Base-by-base conservation (phyloP, 2,888 invertebrate species). In the Philereme transversata region DNA sequence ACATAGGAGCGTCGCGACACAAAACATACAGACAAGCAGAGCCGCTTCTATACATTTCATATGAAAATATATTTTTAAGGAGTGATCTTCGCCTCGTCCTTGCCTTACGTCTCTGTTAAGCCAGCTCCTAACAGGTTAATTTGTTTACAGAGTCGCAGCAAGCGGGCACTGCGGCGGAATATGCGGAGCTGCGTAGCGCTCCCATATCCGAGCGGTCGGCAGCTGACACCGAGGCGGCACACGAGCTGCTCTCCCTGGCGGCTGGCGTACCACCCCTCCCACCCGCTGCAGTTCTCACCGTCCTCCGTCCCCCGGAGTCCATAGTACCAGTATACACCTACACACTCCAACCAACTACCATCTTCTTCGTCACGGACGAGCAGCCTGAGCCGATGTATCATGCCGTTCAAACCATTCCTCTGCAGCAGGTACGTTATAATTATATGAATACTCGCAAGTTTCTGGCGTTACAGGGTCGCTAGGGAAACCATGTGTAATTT, bases 181-280 rank as follows among this genome's bases (percentile, higher is more conserved):
- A 55, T 10, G 59, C 44, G 0, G 62, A 62, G 34, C 35, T 60
- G n/a, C 61, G 63, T 43, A 51, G 60, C 49, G 53, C 52, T 7
- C 52, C 78, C 54, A 44, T 83, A 62, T 90, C 88, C n/a, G 93
- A 93, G 77, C 93, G 95, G 55, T 95, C 95, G 72, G 95, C 96
- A 35, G 97, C 97, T 77, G 97, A 97, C 86, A 97, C 97, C 7
- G 97, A 97, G 88, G 97, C 97, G 40, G 97, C 97, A 0, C 97
- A 97, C 82, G 97, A 96, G 82, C 91, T 96, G 65, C 89, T 96
- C 36, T 96, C 96, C 50, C 88, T 96, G 41, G 96, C 96, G 3
- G 95, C 96, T 74, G 96, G 96, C 71, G 83, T 96, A 75, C 97
- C 97, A 9, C 97, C 96, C 10, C 92, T 96, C 68, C 95, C 95